Percentiles rank a stretch among this genome's conserved stretches.
phyloP scores from a whole-genome alignment of 2,888 invertebrate genomes.

The Lepetodrilus schrolli region DNA sequence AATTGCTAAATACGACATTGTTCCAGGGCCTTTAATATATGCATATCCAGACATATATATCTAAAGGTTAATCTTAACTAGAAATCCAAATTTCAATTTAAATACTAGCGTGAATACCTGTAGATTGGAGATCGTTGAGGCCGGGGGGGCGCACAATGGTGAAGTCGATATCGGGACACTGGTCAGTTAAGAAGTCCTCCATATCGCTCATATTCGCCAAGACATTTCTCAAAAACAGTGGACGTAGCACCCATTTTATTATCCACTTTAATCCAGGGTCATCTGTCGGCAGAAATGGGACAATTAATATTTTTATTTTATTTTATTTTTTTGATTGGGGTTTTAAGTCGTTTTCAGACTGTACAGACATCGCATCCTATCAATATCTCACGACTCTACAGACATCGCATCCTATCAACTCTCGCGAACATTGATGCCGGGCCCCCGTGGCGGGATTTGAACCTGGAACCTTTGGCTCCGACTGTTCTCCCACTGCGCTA shows the following conservation, averaged over 20 bases:
- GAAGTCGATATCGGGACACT: conserved; percentile 65
- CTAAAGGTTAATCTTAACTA: too few species aligned
- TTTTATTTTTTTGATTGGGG: neutral
- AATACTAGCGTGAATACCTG: conserved; percentile 55
- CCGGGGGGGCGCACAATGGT: conserved; percentile 69
- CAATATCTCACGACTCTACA: too few species aligned
- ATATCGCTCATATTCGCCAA: conserved; percentile 66
- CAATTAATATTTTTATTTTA: too few species aligned
- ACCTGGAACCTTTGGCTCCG: too few species aligned
- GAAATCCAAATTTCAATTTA: too few species aligned
- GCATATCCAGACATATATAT: too few species aligned
- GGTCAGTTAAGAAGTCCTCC: conserved; percentile 60
- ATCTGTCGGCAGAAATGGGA: conserved; percentile 45
- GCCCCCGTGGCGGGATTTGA: too few species aligned
- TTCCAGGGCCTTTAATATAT: too few species aligned
- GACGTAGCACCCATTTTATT: conserved; percentile 62
- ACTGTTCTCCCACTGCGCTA: too few species aligned
- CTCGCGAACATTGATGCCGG: too few species aligned
- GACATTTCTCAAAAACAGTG: conserved; percentile 59
- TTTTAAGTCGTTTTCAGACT: neutral
- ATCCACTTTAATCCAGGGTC: conserved; percentile 52
- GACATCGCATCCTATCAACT: too few species aligned
- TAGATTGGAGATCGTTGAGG: conserved; percentile 49
- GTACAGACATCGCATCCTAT: neutral
- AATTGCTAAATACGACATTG: too few species aligned